Percentiles rank a stretch among this genome's conserved stretches.
These are phyloP conservation scores for Halyomorpha halys DNA, from an alignment of 1,140 invertebrate genomes.

Conservation along the genomic window DNA sequence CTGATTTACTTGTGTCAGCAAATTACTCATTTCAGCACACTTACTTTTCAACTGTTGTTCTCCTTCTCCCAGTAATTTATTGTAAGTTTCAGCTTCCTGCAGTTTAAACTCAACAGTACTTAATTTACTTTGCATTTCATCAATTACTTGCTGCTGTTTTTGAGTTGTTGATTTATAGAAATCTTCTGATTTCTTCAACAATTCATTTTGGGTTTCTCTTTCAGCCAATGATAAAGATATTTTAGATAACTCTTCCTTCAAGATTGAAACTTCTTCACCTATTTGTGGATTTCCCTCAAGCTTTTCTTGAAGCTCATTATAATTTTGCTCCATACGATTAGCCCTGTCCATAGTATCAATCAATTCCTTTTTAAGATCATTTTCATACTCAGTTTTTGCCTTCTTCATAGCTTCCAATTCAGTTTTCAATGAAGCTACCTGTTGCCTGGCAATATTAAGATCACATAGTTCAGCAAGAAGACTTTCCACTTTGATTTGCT, in stretches of 20 bases:
- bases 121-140: constrained; percentile 33
- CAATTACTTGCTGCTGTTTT: constrained; percentile 28
- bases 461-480: background rate
- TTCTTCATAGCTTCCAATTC: constrained; percentile 15
- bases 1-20: constrained; percentile 31
- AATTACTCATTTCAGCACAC: constrained; percentile 36
- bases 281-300: no score
- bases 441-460: background rate
- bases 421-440: background rate
- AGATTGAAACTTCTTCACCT: constrained; percentile 32
- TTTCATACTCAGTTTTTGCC: background rate
- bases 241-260: constrained; percentile 15
- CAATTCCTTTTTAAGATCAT: constrained; percentile 24
- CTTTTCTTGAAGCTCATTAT: constrained; percentile 34
- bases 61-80: constrained; percentile 28
- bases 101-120: constrained; percentile 27
- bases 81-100: constrained; percentile 8
- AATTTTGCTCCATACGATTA: constrained; percentile 23
- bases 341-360: constrained; percentile 21
- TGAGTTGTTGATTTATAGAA: constrained; percentile 27
- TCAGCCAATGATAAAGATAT: constrained; percentile 29
- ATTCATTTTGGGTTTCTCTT: constrained; percentile 35
- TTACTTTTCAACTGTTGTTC: constrained; percentile 40
- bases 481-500: background rate
- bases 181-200: constrained; percentile 27